Conservation (phyloP, 2,888 invertebrate species). For the Cyaniris semiargus region DNA sequence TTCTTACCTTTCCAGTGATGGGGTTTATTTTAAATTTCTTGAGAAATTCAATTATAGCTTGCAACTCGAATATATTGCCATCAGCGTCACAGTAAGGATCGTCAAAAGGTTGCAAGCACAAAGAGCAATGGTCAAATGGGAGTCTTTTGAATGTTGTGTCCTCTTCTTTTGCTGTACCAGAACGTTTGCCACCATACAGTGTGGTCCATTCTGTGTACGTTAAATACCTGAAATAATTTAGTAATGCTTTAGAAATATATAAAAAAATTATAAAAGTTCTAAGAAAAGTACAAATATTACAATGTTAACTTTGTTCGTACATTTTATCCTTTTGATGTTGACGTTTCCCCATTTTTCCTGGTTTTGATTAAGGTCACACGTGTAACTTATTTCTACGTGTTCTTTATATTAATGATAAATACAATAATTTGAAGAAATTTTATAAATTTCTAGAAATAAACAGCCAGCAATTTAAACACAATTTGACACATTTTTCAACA, state of each 20-base stretch:
- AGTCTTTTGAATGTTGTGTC: slow-evolving; percentile 93
- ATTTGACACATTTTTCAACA: not conserved
- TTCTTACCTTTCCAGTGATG: slow-evolving; percentile 90
- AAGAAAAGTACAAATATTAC: not conserved
- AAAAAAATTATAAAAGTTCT: not conserved
- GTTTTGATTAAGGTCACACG: not conserved
- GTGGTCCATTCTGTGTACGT: slow-evolving; percentile 95
- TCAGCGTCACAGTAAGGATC: slow-evolving; percentile 94
- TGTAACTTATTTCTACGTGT: not conserved
- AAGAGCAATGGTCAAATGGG: slow-evolving; percentile 95
- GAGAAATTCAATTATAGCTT: slow-evolving; percentile 91
- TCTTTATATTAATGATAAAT: not conserved
- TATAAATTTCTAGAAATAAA: not conserved
- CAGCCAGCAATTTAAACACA: not conserved
- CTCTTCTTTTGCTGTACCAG: slow-evolving; percentile 84
- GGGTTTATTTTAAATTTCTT: slow-evolving; percentile 97
- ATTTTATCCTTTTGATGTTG: slow-evolving; percentile 98
- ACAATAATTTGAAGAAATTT: not conserved
- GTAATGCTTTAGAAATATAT: slow-evolving; percentile 34
- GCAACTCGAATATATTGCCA: slow-evolving; percentile 96
- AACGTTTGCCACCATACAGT: slow-evolving; percentile 92
- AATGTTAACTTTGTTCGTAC: slow-evolving; percentile 68
- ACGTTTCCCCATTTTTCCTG: slow-evolving; percentile 90
- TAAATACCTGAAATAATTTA: slow-evolving; percentile 82
- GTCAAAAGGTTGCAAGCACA: slow-evolving; percentile 95